Conservation (phyloP, 2,113 vertebrate genomes). For the Bambusicola thoracicus region DNA sequence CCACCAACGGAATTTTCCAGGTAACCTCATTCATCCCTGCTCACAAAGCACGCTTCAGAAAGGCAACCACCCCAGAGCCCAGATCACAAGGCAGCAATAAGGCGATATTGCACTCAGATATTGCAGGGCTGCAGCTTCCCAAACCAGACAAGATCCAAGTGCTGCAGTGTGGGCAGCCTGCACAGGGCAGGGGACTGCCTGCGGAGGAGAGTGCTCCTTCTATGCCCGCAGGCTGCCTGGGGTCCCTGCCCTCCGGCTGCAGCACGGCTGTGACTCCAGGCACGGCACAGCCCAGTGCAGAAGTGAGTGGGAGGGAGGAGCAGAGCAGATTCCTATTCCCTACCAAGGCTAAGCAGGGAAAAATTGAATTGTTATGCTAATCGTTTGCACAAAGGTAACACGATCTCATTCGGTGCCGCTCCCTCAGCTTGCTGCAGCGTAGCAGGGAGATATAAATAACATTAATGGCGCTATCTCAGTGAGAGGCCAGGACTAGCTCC, state of each 20-base stretch:
- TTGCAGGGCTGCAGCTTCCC: neutral
- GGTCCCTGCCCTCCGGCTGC: neutral
- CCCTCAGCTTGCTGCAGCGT: neutral
- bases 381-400: constrained; percentile 11
- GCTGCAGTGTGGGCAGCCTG: accelerated
- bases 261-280: neutral
- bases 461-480: neutral
- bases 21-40: neutral
- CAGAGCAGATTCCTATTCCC: neutral
- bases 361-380: neutral
- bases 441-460: neutral
- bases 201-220: accelerated
- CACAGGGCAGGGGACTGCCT: neutral
- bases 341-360: neutral
- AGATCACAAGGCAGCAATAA: neutral
- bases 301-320: neutral
- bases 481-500: neutral
- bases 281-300: neutral
- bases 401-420: constrained; percentile 3
- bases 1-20: neutral
- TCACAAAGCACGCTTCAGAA: neutral
- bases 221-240: accelerated
- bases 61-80: neutral
- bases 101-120: too few relatives aligned
- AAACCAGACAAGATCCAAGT: accelerated